phyloP scores from a whole-genome alignment of 2,797 vertebrate genomes.

The Synaphobranchus kaupii region DNA sequence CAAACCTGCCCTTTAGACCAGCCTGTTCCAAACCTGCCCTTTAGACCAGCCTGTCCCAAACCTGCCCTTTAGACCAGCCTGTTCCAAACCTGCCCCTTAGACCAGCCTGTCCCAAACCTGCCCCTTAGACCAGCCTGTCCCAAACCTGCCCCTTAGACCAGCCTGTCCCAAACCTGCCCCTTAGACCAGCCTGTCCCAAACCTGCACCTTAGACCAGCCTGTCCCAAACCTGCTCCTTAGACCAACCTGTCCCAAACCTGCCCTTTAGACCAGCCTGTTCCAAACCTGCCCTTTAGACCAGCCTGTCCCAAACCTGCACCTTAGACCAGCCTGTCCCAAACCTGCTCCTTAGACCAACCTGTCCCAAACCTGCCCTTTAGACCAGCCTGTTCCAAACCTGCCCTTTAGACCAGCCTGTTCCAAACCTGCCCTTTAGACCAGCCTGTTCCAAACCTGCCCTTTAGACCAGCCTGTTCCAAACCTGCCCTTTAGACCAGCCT shows the following conservation, averaged over 20 bases:
- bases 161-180: background rate
- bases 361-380: background rate
- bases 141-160: background rate
- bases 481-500: background rate
- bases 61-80: background rate
- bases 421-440: background rate
- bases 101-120: background rate
- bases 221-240: background rate
- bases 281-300: background rate
- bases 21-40: background rate
- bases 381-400: background rate
- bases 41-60: background rate
- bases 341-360: background rate
- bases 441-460: background rate
- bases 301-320: background rate
- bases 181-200: background rate
- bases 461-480: background rate
- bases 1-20: background rate
- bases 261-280: background rate
- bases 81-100: background rate
- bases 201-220: background rate
- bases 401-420: background rate
- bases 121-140: background rate
- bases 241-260: background rate
- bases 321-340: background rate